Conservation (phyloP, 2,797 vertebrate species). For the Remorina albescens region DNA sequence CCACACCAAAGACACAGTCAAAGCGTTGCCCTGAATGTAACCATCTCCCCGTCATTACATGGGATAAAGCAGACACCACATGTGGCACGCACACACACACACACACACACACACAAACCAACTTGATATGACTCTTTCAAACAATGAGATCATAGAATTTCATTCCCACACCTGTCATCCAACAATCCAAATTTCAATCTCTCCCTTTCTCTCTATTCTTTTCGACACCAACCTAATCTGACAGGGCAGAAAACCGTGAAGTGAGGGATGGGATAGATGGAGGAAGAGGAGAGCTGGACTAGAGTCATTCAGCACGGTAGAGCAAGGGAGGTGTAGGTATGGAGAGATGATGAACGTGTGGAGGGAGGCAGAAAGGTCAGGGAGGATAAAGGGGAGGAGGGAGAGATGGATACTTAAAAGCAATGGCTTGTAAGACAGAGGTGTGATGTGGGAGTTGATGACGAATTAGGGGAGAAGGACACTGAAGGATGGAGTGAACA, state of each 20-base stretch:
- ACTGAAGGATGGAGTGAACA: constrained; percentile 9
- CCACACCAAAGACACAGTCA: too few relatives aligned
- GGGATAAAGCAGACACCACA: constrained; percentile 56
- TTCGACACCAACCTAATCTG: constrained; percentile 75
- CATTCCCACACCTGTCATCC: constrained; percentile 65
- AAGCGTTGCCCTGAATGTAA: constrained; percentile 57
- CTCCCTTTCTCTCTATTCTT: constrained; percentile 63
- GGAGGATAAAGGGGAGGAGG: constrained; percentile 31
- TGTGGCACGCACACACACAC: constrained; percentile 27
- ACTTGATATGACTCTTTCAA: constrained; percentile 66
- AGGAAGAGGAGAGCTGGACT: constrained; percentile 29
- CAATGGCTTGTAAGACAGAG: neutral
- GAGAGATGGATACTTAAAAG: constrained; percentile 28
- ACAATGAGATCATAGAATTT: constrained; percentile 83
- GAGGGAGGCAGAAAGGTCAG: constrained; percentile 25
- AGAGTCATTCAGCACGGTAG: constrained; percentile 16
- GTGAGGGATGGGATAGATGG: constrained; percentile 14
- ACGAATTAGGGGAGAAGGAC: constrained; percentile 27
- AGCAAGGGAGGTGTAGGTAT: neutral
- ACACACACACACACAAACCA: constrained; percentile 18
- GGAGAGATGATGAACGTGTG: constrained; percentile 4
- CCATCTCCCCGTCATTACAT: constrained; percentile 60
- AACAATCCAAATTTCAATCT: constrained; percentile 80
- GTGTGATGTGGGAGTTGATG: constrained; percentile 44
- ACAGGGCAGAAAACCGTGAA: constrained; percentile 35